These are phyloP conservation scores for Thalassoma bifasciatum DNA, from an alignment of 2,113 vertebrate genomes.

Conservation along the genomic window DNA sequence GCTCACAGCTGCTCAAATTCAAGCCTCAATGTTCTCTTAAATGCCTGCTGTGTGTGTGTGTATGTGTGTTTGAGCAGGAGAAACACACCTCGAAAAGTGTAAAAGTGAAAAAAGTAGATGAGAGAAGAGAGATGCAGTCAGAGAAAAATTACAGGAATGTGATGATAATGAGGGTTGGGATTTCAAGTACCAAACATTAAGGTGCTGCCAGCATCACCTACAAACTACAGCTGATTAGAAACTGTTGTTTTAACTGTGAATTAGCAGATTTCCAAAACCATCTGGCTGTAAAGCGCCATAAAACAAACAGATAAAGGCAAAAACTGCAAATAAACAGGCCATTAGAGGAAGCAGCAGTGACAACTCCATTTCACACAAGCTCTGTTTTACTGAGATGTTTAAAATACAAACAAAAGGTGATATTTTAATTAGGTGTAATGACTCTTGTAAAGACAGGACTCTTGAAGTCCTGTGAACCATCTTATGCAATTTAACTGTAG, in stretches of 20 bases:
- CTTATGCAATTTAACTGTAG: background rate
- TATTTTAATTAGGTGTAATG: background rate
- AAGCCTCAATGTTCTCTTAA: conserved; percentile 44
- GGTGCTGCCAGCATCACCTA: background rate
- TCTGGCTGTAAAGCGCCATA: background rate
- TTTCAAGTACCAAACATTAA: background rate
- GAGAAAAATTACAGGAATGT: background rate
- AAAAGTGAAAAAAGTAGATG: background rate
- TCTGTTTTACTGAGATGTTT: background rate
- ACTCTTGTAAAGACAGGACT: background rate
- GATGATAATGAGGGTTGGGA: background rate
- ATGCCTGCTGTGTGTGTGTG: conserved; percentile 15
- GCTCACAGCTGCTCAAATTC: conserved; percentile 52
- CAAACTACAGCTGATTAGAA: background rate
- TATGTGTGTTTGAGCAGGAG: background rate
- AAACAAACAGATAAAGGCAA: conserved; percentile 1
- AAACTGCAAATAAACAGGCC: background rate
- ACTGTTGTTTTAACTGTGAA: background rate
- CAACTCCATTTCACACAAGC: background rate
- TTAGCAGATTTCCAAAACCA: background rate
- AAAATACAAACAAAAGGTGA: background rate
- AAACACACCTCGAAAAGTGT: conserved; percentile 5
- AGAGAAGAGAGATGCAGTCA: background rate
- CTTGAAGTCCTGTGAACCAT: background rate
- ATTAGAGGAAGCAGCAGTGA: background rate